phyloP scores from a whole-genome alignment of 1,140 invertebrate species.

The Ips nitidus region DNA sequence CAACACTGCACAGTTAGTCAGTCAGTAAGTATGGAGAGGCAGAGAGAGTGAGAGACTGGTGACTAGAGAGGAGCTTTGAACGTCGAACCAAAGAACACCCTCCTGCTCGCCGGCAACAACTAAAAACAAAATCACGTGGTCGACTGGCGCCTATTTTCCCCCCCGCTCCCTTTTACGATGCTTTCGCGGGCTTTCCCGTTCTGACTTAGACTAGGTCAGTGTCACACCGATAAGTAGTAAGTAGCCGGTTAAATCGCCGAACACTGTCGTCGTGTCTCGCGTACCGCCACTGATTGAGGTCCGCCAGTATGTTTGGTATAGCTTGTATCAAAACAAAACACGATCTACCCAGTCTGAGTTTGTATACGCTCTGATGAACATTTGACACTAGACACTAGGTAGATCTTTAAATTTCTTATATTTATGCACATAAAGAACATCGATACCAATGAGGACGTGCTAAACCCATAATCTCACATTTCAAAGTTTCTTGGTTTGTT shows the following conservation, averaged over 20 bases:
- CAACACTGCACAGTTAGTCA: constrained; percentile 4
- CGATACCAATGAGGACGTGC: too few species aligned
- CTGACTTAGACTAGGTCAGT: constrained; percentile 33
- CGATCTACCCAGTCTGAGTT: too few species aligned
- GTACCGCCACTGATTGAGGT: constrained; percentile 17
- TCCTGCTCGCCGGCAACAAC: constrained; percentile 14
- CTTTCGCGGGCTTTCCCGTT: constrained; percentile 10
- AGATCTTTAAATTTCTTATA: too few species aligned
- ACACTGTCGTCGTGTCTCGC: constrained; percentile 4
- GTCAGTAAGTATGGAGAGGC: not conserved
- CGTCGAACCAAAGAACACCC: constrained; percentile 23
- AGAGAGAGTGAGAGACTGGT: constrained; percentile 6
- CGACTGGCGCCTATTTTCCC: constrained; percentile 20
- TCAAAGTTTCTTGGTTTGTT: too few species aligned
- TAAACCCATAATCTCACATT: too few species aligned
- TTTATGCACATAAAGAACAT: too few species aligned
- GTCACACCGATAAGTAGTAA: constrained; percentile 27
- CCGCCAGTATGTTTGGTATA: not conserved
- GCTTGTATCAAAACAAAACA: too few species aligned
- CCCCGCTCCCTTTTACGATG: constrained; percentile 12
- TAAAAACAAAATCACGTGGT: constrained; percentile 25
- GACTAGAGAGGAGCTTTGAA: constrained; percentile 14
- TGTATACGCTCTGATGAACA: too few species aligned
- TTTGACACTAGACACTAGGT: too few species aligned
- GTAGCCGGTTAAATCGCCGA: constrained; percentile 2